phyloP scores from a whole-genome alignment of 2,888 invertebrate species.

The Limnephilus marmoratus region DNA sequence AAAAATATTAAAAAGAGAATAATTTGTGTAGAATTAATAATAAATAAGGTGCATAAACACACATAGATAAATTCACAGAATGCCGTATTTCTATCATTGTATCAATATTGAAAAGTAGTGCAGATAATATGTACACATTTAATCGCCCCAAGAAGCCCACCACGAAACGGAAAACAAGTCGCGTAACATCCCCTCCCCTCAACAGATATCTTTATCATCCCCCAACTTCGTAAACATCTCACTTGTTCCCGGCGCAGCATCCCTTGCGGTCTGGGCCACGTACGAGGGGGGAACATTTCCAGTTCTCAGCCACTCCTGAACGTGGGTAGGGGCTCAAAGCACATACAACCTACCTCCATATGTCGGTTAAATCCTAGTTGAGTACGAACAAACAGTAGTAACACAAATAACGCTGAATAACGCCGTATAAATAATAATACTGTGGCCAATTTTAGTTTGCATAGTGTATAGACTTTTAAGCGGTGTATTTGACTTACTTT shows the following conservation, averaged over 20 bases:
- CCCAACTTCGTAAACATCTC: constrained; percentile 26
- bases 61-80: background rate
- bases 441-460: background rate
- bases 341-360: background rate
- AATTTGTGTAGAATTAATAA: background rate
- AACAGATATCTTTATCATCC: background rate
- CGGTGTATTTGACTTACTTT: too few relatives aligned
- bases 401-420: background rate
- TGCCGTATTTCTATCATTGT: background rate
- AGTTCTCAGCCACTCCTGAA: background rate
- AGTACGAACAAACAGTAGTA: background rate
- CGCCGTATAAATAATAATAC: background rate
- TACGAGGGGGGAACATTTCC: constrained; percentile 11
- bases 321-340: background rate
- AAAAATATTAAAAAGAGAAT: background rate
- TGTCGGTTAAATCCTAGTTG: background rate
- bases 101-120: background rate
- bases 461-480: background rate
- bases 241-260: constrained; percentile 10
- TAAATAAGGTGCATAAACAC: too few relatives aligned
- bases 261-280: constrained; percentile 9
- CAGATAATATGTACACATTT: too few relatives aligned
- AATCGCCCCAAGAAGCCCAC: background rate
- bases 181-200: background rate
- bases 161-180: constrained; percentile 5